Evolutionary conservation across 2,113 vertebrate genomes (phyloP).

Genomic region (Axis porcinus): DNA sequence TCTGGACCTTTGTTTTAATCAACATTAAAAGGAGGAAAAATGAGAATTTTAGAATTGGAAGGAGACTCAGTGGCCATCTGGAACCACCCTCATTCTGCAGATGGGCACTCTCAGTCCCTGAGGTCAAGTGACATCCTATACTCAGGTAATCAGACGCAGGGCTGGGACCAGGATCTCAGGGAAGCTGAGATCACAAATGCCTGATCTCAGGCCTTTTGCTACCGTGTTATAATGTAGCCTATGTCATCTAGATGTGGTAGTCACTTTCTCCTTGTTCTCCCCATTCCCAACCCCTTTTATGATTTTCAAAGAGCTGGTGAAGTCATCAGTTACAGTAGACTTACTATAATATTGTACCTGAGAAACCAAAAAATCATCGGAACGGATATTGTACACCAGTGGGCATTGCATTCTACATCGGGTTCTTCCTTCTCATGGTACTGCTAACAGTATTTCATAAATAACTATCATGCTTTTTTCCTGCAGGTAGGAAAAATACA

Average conservation of each 20-base stretch:
- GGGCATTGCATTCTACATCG: not conserved
- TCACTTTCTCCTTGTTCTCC: not conserved
- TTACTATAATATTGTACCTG: not conserved
- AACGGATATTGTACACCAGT: not conserved
- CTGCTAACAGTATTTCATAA: not conserved
- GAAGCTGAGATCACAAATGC: not conserved
- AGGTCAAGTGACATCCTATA: not conserved
- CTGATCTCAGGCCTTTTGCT: not conserved
- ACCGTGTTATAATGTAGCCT: not conserved
- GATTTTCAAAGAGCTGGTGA: not conserved
- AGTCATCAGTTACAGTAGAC: not conserved
- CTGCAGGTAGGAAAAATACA: not conserved
- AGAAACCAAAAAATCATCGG: not conserved
- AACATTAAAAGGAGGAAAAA: not conserved
- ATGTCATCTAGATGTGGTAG: not conserved
- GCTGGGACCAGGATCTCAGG: not conserved
- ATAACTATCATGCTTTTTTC: not conserved
- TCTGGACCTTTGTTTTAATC: slow-evolving; percentile 9
- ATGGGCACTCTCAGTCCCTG: not conserved
- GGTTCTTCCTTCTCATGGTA: not conserved
- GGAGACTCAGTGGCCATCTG: not conserved
- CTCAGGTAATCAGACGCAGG: not conserved
- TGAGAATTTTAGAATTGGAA: slow-evolving; percentile 26
- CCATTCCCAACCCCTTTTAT: not conserved
- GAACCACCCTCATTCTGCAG: not conserved